These are phyloP conservation scores for Drosophila eugracilis DNA, from an alignment of 1,140 invertebrate species.

Conservation along the genomic window DNA sequence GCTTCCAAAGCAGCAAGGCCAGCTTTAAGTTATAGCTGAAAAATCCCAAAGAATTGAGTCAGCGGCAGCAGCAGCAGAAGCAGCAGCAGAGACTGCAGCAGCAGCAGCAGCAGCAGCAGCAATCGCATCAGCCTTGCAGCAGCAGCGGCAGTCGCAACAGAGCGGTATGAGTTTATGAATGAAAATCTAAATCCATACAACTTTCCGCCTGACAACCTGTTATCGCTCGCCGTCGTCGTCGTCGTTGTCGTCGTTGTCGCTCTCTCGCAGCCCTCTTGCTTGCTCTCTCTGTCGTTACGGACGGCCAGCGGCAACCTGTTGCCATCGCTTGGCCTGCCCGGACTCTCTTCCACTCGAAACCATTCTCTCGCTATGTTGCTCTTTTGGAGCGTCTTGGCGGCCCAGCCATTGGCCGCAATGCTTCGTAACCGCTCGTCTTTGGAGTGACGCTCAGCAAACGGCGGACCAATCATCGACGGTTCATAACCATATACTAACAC, in stretches of 20 bases:
- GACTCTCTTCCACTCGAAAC: conserved; percentile 21
- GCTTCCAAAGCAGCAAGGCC: no score
- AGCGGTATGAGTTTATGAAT: conserved; percentile 45
- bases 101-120: conserved; percentile 5
- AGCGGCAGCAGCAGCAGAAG: conserved; percentile 24
- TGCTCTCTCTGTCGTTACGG: neutral
- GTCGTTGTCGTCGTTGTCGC: neutral
- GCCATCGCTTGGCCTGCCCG: conserved; percentile 9
- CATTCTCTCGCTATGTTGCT: conserved; percentile 1
- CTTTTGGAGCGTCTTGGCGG: neutral
- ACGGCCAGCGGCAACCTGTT: conserved; percentile 22
- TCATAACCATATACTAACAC: neutral
- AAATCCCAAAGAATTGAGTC: conserved; percentile 51
- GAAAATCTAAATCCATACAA: conserved; percentile 21
- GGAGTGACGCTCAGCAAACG: conserved; percentile 6
- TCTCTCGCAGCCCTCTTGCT: neutral
- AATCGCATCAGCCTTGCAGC: conserved; percentile 1
- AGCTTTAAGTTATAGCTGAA: conserved; percentile 52
- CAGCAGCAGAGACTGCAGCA: conserved; percentile 3
- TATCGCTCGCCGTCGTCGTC: neutral
- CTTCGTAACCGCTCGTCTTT: conserved; percentile 27
- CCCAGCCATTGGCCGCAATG: conserved; percentile 4
- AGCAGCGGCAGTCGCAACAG: no score
- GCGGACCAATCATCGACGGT: conserved; percentile 3
- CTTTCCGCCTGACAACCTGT: conserved; percentile 21